Conservation (phyloP, 2,888 invertebrate species). For the Koerneria pararmatus region DNA sequence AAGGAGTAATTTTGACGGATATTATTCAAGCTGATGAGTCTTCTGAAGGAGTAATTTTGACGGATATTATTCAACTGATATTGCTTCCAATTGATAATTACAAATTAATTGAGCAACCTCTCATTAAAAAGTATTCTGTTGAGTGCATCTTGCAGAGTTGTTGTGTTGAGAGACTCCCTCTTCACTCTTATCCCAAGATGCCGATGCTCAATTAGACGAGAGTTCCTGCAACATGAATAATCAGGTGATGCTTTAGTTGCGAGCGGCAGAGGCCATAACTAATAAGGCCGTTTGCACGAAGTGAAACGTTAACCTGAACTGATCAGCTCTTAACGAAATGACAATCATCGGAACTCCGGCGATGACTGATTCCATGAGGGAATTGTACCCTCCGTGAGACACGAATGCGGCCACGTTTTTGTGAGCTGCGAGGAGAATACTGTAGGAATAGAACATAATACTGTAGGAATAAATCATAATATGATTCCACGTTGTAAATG, state of each 20-base stretch:
- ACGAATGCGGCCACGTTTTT: slow-evolving; percentile 19
- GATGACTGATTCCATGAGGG: slow-evolving; percentile 1
- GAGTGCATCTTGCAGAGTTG: slow-evolving; percentile 1
- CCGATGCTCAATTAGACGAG: slow-evolving; percentile 7
- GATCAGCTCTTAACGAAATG: slow-evolving; percentile 14
- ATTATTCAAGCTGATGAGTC: too few species aligned
- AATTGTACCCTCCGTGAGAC: slow-evolving; percentile 18
- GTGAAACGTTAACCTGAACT: slow-evolving; percentile 4
- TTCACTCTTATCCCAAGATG: slow-evolving; percentile 5
- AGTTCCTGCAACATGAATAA: slow-evolving; percentile 5
- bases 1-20: too few species aligned
- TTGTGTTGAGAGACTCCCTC: not conserved
- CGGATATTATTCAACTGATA: too few species aligned
- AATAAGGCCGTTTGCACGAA: not conserved
- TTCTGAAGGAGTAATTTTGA: too few species aligned
- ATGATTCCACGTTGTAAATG: too few species aligned
- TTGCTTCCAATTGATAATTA: too few species aligned
- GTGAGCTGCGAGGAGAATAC: slow-evolving; percentile 5
- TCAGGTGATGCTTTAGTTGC: not conserved
- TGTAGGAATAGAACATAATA: too few species aligned
- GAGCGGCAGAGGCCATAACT: not conserved
- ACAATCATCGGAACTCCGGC: slow-evolving; percentile 5
- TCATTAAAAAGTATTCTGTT: slow-evolving; percentile 4
- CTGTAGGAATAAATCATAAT: too few species aligned
- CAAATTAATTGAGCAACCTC: not conserved